Base-by-base conservation (phyloP, 2,888 invertebrate genomes). In the Coenonympha arcania region DNA sequence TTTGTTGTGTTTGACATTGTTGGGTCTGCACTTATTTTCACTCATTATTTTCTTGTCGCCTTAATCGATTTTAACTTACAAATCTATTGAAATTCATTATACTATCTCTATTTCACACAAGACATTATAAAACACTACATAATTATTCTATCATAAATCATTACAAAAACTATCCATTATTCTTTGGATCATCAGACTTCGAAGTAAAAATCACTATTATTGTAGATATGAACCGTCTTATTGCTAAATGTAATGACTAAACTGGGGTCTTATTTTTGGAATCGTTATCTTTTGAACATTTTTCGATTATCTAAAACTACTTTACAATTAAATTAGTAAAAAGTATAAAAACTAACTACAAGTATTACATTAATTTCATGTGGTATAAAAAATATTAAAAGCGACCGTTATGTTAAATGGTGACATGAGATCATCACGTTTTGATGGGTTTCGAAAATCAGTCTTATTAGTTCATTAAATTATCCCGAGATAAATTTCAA, bases 111-210 rank as follows among this genome's bases (percentile, higher is more conserved):
- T 45, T 55, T 51, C 53, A 59, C 55, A 53, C 56, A 48, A 28
- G 36, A 37, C 56, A 55, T 28, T 28, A 15, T 3, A 39, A 61
- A 57, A 56, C 57, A 51, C 51, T 59, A 58, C 33, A 48, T 44
- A n/a, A n/a, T n/a, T n/a, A 48, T 49, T 47, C 36, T 41, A 46
- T 48, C 6, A 36, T 44, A 43, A 56, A 50, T 47, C 41, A 46
- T 46, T 48, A 60, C 48, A 58, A 60, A 61, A 48, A 58, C 52
- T 58, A 57, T 61, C 59, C 58, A 65, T 61, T 60, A 65, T 56
- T 71, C 69, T 72, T 72, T 69, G 71, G 71, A 68, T 63, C 63
- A 57, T 78, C 79, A 79, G 80, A 79, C 80, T 79, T 74, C 50
- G 60, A 62, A 63, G 54, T 62, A 68, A 71, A 75, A 71, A 75